phyloP scores from a whole-genome alignment of 1,140 invertebrate species.

The Drosophila takahashii region DNA sequence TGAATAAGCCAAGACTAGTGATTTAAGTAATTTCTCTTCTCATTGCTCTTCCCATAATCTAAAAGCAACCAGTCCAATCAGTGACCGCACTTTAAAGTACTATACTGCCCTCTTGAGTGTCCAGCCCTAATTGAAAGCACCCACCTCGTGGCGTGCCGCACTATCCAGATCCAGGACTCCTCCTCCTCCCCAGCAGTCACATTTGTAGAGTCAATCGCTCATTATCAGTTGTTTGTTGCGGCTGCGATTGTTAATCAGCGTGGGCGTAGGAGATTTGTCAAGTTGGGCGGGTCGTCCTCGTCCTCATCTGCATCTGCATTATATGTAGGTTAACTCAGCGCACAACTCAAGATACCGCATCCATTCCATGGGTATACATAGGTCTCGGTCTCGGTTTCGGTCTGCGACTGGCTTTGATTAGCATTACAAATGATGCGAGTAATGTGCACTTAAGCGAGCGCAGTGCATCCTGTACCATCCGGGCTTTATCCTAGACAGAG shows the following conservation, averaged over 20 bases:
- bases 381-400: not conserved
- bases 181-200: constrained; percentile 18
- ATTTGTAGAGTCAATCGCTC: constrained; percentile 76
- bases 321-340: constrained; percentile 80
- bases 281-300: constrained; percentile 30
- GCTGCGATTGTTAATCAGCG: constrained; percentile 74
- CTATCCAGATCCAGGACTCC: not conserved
- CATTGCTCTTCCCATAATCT: not conserved
- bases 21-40: not conserved
- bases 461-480: constrained; percentile 34
- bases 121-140: constrained; percentile 70
- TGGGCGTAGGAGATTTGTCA: constrained; percentile 80
- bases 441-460: constrained; percentile 79
- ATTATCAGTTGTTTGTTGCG: constrained; percentile 82
- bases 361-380: not conserved
- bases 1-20: too few relatives aligned
- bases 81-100: constrained; percentile 60
- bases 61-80: constrained; percentile 50
- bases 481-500: constrained; percentile 80
- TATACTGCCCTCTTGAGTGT: constrained; percentile 37
- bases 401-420: constrained; percentile 68
- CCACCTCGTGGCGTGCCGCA: constrained; percentile 27
- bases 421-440: constrained; percentile 82
- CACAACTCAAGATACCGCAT: constrained; percentile 75
- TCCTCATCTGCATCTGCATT: constrained; percentile 62